Evolutionary conservation across 2,113 vertebrate species (phyloP).

Genomic region (Siniperca chuatsi): DNA sequence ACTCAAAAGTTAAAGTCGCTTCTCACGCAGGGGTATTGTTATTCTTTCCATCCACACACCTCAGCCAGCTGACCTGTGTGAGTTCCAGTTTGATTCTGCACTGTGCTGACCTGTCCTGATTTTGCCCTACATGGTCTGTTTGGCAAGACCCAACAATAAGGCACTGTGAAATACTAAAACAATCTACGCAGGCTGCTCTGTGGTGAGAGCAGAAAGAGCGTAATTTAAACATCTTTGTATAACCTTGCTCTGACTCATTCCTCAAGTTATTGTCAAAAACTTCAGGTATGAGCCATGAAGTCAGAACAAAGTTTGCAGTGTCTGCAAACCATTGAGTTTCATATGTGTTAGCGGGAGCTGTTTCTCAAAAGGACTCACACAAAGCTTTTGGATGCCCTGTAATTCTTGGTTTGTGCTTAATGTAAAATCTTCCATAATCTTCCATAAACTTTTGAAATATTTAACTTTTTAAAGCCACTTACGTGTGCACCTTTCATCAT

Average conservation of each 20-base stretch:
- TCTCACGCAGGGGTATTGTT: constrained; percentile 18
- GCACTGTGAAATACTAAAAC: constrained; percentile 45
- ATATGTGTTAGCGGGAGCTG: not conserved
- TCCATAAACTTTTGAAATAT: not conserved
- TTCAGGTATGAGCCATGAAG: not conserved
- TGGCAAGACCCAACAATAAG: constrained; percentile 43
- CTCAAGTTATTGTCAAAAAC: not conserved
- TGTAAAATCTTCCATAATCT: not conserved
- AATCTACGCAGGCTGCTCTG: not conserved
- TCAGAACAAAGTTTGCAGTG: constrained; percentile 8
- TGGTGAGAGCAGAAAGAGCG: not conserved
- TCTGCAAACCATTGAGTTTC: constrained; percentile 6
- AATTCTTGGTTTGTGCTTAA: not conserved
- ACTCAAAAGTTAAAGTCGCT: constrained; percentile 36
- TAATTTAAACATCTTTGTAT: constrained; percentile 9
- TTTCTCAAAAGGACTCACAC: constrained; percentile 13
- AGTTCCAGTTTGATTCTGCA: constrained; percentile 35
- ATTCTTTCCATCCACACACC: constrained; percentile 60
- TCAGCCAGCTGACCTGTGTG: constrained; percentile 25
- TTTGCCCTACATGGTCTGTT: constrained; percentile 15
- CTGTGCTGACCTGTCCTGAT: constrained; percentile 50
- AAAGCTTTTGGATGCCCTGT: not conserved
- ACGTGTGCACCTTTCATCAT: not conserved
- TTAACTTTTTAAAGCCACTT: not conserved
- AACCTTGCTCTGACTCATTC: constrained; percentile 3